Percentiles rank a stretch among this genome's conserved stretches.
phyloP scores from a whole-genome alignment of 1,140 invertebrate genomes.

The Drosophila baimaii region DNA sequence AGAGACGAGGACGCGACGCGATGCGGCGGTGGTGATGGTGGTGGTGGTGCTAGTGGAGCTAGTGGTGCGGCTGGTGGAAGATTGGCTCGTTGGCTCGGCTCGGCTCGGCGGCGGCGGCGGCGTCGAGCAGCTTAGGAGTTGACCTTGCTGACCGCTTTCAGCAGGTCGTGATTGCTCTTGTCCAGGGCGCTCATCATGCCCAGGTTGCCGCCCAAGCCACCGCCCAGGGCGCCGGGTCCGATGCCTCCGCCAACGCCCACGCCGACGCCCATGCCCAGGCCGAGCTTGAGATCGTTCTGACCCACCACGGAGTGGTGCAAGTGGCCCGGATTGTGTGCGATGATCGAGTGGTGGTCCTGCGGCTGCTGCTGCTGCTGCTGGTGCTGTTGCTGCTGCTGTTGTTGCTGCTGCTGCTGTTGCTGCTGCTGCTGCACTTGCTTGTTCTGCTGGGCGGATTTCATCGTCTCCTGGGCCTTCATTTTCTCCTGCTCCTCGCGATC shows the following conservation, averaged over 20 bases:
- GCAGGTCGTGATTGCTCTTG: slow-evolving; percentile 86
- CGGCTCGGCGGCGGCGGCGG: neutral
- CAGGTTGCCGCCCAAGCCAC: slow-evolving; percentile 79
- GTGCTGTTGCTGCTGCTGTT: slow-evolving; percentile 86
- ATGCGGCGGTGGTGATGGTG: slow-evolving; percentile 48
- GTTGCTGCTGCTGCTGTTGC: slow-evolving; percentile 86
- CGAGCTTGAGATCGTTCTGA: slow-evolving; percentile 84
- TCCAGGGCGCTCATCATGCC: slow-evolving; percentile 85
- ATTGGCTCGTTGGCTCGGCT: slow-evolving; percentile 31
- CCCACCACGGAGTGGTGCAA: slow-evolving; percentile 84
- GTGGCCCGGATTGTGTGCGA: slow-evolving; percentile 85
- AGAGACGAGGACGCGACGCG: slow-evolving; percentile 64
- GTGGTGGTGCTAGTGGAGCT: slow-evolving; percentile 42
- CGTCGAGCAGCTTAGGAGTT: slow-evolving; percentile 85
- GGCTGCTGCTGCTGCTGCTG: slow-evolving; percentile 86
- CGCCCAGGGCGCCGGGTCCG: slow-evolving; percentile 68
- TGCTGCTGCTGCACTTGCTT: slow-evolving; percentile 87
- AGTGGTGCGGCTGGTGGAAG: slow-evolving; percentile 39
- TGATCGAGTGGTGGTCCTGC: slow-evolving; percentile 85
- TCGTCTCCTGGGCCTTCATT: slow-evolving; percentile 94
- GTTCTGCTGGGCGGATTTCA: slow-evolving; percentile 92
- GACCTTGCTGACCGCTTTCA: slow-evolving; percentile 87
- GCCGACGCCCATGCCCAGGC: slow-evolving; percentile 72
- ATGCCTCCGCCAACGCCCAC: slow-evolving; percentile 64
- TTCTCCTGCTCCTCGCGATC: slow-evolving; percentile 95